phyloP scores from a whole-genome alignment of 2,113 vertebrate species.

The Cochlearius cochlearius region DNA sequence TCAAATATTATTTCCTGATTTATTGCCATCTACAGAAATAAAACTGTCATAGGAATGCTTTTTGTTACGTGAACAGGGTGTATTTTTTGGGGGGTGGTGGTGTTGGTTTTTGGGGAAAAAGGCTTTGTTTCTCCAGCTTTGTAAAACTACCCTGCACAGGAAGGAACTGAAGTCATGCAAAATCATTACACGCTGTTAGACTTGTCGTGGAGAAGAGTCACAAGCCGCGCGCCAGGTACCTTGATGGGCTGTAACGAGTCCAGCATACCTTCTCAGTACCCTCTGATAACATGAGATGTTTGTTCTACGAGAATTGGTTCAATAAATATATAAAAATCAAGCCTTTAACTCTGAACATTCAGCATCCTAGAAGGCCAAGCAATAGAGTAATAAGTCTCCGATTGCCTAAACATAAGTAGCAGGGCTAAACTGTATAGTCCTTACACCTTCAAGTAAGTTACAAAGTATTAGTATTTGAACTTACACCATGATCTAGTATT shows the following conservation, averaged over 20 bases:
- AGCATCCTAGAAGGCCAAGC: not conserved
- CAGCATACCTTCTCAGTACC: not conserved
- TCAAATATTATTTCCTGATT: not conserved
- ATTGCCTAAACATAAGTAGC: not conserved
- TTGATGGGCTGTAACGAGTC: not conserved
- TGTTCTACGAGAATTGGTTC: not conserved
- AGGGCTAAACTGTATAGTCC: not conserved
- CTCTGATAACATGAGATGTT: not conserved
- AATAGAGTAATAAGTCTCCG: not conserved
- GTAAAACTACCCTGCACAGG: not conserved
- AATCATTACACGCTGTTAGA: not conserved
- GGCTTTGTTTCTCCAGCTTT: not conserved
- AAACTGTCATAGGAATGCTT: not conserved
- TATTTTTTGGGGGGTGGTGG: not conserved
- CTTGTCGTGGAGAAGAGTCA: not conserved
- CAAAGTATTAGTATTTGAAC: not conserved
- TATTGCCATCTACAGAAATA: not conserved
- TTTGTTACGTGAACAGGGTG: not conserved
- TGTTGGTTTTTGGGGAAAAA: not conserved
- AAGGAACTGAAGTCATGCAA: not conserved
- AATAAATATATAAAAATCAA: not conserved
- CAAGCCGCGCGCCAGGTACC: not conserved
- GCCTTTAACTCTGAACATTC: not conserved
- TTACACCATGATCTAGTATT: not conserved
- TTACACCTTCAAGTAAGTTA: not conserved